Evolutionary conservation across 2,888 invertebrate species (phyloP).

Genomic region (Steinernema scapterisci): DNA sequence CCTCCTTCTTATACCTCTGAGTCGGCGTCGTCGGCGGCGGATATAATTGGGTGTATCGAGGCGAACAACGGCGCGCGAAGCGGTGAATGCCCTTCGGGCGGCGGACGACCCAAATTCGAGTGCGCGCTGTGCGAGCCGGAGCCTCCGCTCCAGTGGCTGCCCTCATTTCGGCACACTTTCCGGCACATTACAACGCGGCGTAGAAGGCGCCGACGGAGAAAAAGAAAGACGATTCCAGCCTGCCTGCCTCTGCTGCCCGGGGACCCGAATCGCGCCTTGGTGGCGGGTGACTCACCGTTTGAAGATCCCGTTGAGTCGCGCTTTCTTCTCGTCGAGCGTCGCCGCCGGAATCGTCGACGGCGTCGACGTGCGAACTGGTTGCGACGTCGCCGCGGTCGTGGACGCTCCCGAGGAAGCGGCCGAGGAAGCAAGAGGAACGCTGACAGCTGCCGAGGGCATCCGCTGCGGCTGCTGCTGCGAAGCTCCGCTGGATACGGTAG

Average conservation of each 20-base stretch:
- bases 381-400: not conserved
- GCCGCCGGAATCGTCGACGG: slow-evolving; percentile 2
- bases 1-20: not conserved
- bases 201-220: not conserved
- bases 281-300: slow-evolving; percentile 43
- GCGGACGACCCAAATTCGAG: slow-evolving; percentile 21
- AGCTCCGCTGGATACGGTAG: not conserved
- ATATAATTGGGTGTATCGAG: slow-evolving; percentile 30
- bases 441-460: not conserved
- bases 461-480: not conserved
- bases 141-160: slow-evolving; percentile 10
- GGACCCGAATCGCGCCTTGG: not conserved
- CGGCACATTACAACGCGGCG: slow-evolving; percentile 24
- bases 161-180: slow-evolving; percentile 30
- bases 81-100: slow-evolving; percentile 33
- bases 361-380: slow-evolving; percentile 29
- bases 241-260: no score
- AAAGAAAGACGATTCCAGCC: not conserved
- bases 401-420: not conserved
- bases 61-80: slow-evolving; percentile 28
- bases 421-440: not conserved
- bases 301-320: slow-evolving; percentile 45
- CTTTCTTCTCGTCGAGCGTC: slow-evolving; percentile 32
- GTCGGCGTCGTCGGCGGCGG: slow-evolving; percentile 10
- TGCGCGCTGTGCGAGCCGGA: slow-evolving; percentile 22